Evolutionary conservation across 2,797 vertebrate genomes (phyloP).

Genomic region (Girardinus metallicus): DNA sequence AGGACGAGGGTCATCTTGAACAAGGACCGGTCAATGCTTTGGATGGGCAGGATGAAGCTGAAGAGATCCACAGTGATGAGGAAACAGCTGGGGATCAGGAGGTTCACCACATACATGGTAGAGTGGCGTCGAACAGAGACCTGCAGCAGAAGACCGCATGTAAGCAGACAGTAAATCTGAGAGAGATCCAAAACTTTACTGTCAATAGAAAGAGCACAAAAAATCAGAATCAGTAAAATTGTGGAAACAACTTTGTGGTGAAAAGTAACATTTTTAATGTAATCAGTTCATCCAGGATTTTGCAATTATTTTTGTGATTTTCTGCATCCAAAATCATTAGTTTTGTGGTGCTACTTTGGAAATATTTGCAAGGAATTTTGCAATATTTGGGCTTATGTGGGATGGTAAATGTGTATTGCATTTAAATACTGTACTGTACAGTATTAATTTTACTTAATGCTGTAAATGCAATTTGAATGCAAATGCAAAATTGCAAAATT

Average conservation of each 20-base stretch:
- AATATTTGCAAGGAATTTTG: too few species aligned
- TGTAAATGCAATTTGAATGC: background rate
- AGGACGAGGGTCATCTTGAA: slow-evolving; percentile 85
- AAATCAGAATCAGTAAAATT: background rate
- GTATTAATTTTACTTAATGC: background rate
- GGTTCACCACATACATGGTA: slow-evolving; percentile 69
- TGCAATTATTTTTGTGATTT: too few species aligned
- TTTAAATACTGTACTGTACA: too few species aligned
- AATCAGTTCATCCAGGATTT: too few species aligned
- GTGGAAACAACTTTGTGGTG: background rate
- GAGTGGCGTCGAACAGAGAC: slow-evolving; percentile 40
- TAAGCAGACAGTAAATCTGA: background rate
- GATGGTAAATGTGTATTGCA: too few species aligned
- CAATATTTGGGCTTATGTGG: too few species aligned
- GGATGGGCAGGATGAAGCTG: slow-evolving; percentile 80
- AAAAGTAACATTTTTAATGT: background rate
- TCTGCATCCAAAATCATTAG: too few species aligned
- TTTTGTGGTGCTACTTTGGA: too few species aligned
- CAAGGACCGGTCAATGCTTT: slow-evolving; percentile 62
- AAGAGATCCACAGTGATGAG: slow-evolving; percentile 80
- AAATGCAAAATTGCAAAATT: background rate
- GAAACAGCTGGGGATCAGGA: slow-evolving; percentile 81
- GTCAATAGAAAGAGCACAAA: background rate
- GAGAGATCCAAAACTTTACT: background rate
- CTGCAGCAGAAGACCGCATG: slow-evolving; percentile 20